Base-by-base conservation (phyloP, 2,888 invertebrate species). In the Agrenia bidenticulata region DNA sequence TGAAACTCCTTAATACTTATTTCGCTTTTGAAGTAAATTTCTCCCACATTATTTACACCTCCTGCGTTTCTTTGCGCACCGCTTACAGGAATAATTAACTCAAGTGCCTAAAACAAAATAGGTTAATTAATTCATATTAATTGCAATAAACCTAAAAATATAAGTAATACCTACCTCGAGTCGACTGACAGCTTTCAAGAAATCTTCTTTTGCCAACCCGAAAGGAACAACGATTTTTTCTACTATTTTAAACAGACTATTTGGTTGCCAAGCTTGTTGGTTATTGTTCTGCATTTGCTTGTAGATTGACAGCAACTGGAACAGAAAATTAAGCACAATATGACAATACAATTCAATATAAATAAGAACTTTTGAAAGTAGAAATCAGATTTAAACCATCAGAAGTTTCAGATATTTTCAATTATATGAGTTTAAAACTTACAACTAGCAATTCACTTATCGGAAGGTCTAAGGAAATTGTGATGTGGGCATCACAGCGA, bases 191-290 rank as follows among this genome's bases (percentile, higher is more conserved):
- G 65, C 42, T 63, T 66, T 65, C 26, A 63, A 57, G 41, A 63
- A 69, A n/a, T 69, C 69, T 4, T 65, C 69, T 50, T 69, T 65
- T 0, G 58, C 24, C 45, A 66, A 61, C 21, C 66, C 63, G 23
- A 60, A 66, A 23, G 42, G 27, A 0, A 55, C n/a, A 24, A 61
- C 60, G 1, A 66, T 56, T 42, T 66, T 71, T n/a, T 58, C 61
- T 1, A 71, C 55, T 23, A 66, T 67, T 63, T 68, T 68, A 57
- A 42, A 68, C 9, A 68, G 50, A 45, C 55, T 42, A 17, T 49
- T 45, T 15, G 71, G 71, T 58, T 71, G 66, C 71, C 71, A 71
- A 17, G 71, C 71, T 27, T 66, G 64, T 15, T 59, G 64, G n/a
- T 50, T 58, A 24, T 66, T 68, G 26, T 64, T 64, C 32, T 71